Conservation (phyloP, 1,140 invertebrate species). For the Pseudomyrmex flavicornis region DNA sequence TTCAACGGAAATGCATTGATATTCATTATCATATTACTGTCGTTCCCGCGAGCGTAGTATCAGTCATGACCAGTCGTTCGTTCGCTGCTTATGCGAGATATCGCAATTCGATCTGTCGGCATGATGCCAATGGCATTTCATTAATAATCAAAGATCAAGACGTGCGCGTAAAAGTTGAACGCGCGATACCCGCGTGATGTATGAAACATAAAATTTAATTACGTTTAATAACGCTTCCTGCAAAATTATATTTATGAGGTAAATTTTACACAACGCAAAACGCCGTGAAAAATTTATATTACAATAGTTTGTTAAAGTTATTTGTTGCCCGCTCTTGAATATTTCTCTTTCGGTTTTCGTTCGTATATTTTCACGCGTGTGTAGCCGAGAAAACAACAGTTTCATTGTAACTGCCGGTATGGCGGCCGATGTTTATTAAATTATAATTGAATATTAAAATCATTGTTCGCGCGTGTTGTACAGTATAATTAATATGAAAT, state of each 20-base stretch:
- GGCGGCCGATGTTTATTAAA: not conserved
- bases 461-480: not conserved
- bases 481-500: constrained; percentile 24
- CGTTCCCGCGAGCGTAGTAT: not conserved
- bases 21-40: constrained; percentile 57
- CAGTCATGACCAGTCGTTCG: not conserved
- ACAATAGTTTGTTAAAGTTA: not conserved
- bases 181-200: not conserved
- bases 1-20: not conserved
- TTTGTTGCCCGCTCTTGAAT: not conserved
- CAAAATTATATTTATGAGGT: constrained; percentile 12
- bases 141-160: constrained; percentile 52
- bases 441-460: constrained; percentile 34
- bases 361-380: not conserved
- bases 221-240: not conserved
- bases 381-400: not conserved
- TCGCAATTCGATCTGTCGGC: not conserved
- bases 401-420: not conserved
- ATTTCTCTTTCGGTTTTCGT: not conserved
- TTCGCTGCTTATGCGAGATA: constrained; percentile 23
- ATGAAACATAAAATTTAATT: constrained; percentile 34
- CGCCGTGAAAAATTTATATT: constrained; percentile 6
- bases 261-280: constrained; percentile 4
- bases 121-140: constrained; percentile 40
- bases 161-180: constrained; percentile 9